These are phyloP conservation scores for Danio choprae DNA, from an alignment of 2,797 vertebrate genomes.

Conservation along the genomic window DNA sequence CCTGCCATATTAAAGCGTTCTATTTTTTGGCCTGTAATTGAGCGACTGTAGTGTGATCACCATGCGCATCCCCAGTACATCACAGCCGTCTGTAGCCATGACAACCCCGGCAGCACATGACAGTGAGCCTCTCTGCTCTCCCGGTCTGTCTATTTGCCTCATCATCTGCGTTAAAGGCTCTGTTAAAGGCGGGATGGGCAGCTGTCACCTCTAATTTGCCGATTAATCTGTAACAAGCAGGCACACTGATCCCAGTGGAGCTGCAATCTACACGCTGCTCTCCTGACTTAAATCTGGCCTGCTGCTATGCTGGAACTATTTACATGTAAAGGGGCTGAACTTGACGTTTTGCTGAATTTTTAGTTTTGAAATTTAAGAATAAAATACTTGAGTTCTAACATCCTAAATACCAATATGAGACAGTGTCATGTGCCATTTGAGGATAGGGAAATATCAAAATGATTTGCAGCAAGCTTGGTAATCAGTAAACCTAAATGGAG, in stretches of 20 bases:
- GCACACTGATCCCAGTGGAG: slow-evolving; percentile 69
- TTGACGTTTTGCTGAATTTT: slow-evolving; percentile 14
- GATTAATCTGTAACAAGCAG: slow-evolving; percentile 78
- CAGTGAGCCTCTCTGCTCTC: slow-evolving; percentile 14
- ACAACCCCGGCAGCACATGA: slow-evolving; percentile 48
- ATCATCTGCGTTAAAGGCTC: slow-evolving; percentile 53
- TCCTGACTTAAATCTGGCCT: slow-evolving; percentile 66
- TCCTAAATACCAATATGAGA: no score
- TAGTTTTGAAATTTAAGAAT: not conserved
- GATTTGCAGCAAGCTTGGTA: no score
- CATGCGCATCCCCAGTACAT: slow-evolving; percentile 5
- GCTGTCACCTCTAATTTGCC: slow-evolving; percentile 73
- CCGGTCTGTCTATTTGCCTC: slow-evolving; percentile 33
- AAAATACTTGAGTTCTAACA: no score
- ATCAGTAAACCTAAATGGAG: no score
- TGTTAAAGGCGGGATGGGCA: slow-evolving; percentile 47
- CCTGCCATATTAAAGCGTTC: slow-evolving; percentile 34
- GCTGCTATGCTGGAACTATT: slow-evolving; percentile 28
- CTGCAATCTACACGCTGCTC: slow-evolving; percentile 74
- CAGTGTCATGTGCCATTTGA: no score
- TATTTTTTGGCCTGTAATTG: slow-evolving; percentile 42
- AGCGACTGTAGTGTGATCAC: slow-evolving; percentile 43
- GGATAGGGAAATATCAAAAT: no score
- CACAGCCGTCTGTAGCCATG: slow-evolving; percentile 53
- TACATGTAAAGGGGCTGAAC: slow-evolving; percentile 41